Percentiles rank a stretch among this genome's conserved stretches.
Conservation (phyloP, 2,113 vertebrate species). For the Peromyscus leucopus region DNA sequence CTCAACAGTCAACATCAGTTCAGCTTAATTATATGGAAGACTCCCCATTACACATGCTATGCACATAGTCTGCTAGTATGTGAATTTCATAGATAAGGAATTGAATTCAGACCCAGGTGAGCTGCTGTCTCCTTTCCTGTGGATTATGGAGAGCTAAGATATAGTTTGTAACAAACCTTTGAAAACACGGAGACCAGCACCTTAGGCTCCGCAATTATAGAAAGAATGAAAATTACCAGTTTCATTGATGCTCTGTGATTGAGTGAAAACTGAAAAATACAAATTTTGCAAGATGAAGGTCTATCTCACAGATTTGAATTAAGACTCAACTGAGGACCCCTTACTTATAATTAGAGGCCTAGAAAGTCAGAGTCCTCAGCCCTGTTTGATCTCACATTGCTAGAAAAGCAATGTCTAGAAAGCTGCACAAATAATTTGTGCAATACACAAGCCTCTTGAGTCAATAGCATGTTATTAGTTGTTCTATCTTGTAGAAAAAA, state of each 20-base stretch:
- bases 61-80: background rate
- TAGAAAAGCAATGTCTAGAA: background rate
- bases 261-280: slow-evolving; percentile 8
- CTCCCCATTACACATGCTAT: background rate
- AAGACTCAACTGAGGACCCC: background rate
- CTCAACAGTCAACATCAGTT: background rate
- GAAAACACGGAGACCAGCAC: background rate
- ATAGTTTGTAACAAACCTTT: background rate
- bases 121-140: background rate
- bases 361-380: background rate
- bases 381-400: background rate
- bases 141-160: background rate
- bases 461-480: background rate
- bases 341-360: background rate
- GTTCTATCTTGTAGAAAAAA: background rate
- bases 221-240: background rate
- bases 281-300: background rate
- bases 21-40: background rate
- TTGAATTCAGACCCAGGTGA: background rate
- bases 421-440: background rate
- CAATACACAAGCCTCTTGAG: background rate
- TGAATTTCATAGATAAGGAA: background rate
- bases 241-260: background rate
- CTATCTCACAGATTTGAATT: background rate
- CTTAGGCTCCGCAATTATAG: background rate